A percentile compares a stretch with the other conserved stretches of the same genome.
Conservation (phyloP, 2,113 vertebrate genomes). For the Passer domesticus region DNA sequence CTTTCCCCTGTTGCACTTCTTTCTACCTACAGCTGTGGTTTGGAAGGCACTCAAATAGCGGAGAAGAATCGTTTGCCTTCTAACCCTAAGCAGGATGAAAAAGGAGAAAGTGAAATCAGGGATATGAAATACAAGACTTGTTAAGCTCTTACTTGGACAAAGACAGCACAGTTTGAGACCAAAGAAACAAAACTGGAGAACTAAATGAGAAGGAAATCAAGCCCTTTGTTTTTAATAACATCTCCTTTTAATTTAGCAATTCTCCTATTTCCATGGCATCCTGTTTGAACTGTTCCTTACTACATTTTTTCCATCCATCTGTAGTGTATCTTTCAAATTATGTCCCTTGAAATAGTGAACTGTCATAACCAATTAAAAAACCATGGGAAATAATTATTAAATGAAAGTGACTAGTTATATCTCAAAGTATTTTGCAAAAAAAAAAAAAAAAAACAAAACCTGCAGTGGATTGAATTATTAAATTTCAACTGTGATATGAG, state of each 20-base stretch:
- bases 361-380: not conserved
- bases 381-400: not conserved
- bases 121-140: not conserved
- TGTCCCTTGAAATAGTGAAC: not conserved
- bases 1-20: not conserved
- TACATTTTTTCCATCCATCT: not conserved
- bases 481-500: not conserved
- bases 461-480: not conserved
- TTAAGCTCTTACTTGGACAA: not conserved
- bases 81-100: not conserved
- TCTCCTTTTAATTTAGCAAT: slow-evolving; percentile 5
- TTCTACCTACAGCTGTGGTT: not conserved
- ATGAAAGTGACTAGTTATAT: not conserved
- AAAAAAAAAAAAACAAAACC: not conserved
- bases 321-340: not conserved
- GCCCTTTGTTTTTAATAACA: not conserved
- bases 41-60: not conserved
- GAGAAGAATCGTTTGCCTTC: not conserved
- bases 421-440: not conserved
- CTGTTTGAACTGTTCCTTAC: not conserved
- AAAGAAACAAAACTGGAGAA: not conserved
- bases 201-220: not conserved
- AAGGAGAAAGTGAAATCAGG: not conserved
- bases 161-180: not conserved
- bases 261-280: not conserved